A percentile compares a stretch with the other conserved stretches of the same genome.
Evolutionary conservation across 2,888 invertebrate species (phyloP).

Genomic region (Netelia fuscicornis): DNA sequence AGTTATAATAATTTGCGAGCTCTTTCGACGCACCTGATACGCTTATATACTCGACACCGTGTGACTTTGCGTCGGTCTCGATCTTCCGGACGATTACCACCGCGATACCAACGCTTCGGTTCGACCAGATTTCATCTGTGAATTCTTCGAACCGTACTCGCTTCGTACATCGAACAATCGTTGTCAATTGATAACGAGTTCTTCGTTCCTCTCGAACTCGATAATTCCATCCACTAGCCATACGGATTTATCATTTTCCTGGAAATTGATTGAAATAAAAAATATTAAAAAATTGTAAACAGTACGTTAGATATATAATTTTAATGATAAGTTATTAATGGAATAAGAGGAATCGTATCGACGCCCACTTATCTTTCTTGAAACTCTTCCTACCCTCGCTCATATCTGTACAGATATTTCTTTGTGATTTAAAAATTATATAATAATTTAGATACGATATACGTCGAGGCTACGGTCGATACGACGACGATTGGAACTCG

Average conservation of each 20-base stretch:
- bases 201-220: neutral
- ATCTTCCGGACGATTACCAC: slow-evolving; percentile 40
- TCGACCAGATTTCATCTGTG: neutral
- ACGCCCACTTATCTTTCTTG: neutral
- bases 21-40: slow-evolving; percentile 8
- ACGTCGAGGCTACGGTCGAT: neutral
- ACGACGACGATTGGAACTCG: neutral
- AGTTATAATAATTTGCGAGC: slow-evolving; percentile 16
- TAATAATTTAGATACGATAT: neutral
- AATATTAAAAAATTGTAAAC: neutral
- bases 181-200: neutral
- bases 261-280: slow-evolving; percentile 1
- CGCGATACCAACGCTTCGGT: neutral
- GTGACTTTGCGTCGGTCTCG: slow-evolving; percentile 23
- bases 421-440: slow-evolving; percentile 2
- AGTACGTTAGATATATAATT: neutral
- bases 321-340: slow-evolving; percentile 28
- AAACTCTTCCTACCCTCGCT: neutral
- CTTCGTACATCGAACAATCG: neutral
- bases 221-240: too few relatives aligned
- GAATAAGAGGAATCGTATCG: slow-evolving; percentile 1
- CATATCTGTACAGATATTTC: neutral
- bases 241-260: neutral
- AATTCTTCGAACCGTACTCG: too few relatives aligned
- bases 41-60: slow-evolving; percentile 49